These are phyloP conservation scores for Catagonus wagneri DNA, from an alignment of 2,113 vertebrate genomes.

Conservation along the genomic window DNA sequence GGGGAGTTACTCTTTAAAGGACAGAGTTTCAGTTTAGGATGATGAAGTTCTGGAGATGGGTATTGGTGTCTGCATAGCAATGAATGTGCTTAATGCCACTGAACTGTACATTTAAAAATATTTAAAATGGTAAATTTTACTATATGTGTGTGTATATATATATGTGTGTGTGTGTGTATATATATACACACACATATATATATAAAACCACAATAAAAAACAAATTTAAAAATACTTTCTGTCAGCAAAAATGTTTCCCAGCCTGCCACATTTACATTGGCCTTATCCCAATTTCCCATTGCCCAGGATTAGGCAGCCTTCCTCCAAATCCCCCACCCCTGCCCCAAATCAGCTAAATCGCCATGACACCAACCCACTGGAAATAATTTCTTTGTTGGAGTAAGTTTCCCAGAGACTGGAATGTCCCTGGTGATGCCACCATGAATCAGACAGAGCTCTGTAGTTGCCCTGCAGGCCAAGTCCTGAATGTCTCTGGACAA, in stretches of 20 bases:
- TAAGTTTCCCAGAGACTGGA: conserved; percentile 65
- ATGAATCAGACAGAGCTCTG: conserved; percentile 32
- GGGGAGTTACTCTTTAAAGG: neutral
- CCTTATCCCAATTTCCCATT: conserved; percentile 51
- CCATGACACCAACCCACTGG: conserved; percentile 61
- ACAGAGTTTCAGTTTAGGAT: neutral
- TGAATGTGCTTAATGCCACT: neutral
- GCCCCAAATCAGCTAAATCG: conserved; percentile 42
- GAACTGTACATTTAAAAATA: neutral
- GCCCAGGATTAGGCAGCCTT: conserved; percentile 56
- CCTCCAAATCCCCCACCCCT: neutral
- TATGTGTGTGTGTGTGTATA: too few species aligned
- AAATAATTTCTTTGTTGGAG: conserved; percentile 70
- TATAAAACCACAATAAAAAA: conserved; percentile 37
- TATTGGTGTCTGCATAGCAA: neutral
- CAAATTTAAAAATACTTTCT: conserved; percentile 38
- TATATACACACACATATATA: neutral
- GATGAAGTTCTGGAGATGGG: conserved; percentile 45
- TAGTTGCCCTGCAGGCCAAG: conserved; percentile 23
- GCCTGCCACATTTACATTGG: conserved; percentile 59
- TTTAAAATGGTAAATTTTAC: neutral
- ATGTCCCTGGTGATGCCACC: conserved; percentile 59
- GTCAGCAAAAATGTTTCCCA: conserved; percentile 10
- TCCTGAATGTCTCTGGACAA: conserved; percentile 14
- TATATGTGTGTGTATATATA: too few species aligned